Evolutionary conservation across 2,888 invertebrate genomes (phyloP).

Genomic region (Euspilapteryx auroguttella): DNA sequence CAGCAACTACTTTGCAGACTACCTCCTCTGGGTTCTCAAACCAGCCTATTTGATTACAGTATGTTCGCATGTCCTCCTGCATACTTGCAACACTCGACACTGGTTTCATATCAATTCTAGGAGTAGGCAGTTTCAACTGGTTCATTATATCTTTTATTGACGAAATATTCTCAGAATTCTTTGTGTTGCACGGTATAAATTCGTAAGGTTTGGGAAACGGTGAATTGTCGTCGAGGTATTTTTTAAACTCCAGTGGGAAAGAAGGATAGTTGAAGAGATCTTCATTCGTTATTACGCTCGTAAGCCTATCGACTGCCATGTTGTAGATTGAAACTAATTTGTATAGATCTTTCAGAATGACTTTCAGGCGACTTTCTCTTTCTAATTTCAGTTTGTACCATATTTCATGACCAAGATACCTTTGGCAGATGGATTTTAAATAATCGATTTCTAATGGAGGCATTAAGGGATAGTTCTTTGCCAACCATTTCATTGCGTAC

Average conservation of each 20-base stretch:
- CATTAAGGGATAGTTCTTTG: constrained; percentile 42
- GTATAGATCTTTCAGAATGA: constrained; percentile 55
- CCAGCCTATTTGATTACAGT: constrained; percentile 51
- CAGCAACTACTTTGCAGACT: constrained; percentile 48
- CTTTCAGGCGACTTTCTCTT: constrained; percentile 29
- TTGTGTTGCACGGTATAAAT: constrained; percentile 67
- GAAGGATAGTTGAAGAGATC: constrained; percentile 60
- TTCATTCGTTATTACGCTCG: constrained; percentile 60
- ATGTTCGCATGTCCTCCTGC: constrained; percentile 44
- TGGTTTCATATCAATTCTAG: constrained; percentile 39
- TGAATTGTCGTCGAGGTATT: constrained; percentile 44
- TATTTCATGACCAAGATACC: constrained; percentile 63
- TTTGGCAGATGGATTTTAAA: constrained; percentile 54
- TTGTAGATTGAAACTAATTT: constrained; percentile 68
- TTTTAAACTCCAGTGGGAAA: constrained; percentile 67
- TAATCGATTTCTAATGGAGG: constrained; percentile 62
- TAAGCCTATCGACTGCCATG: constrained; percentile 64
- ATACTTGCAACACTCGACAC: constrained; percentile 30
- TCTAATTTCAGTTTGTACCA: constrained; percentile 57
- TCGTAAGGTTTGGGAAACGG: constrained; percentile 67
- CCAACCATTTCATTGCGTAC: constrained; percentile 47
- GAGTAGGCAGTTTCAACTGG: constrained; percentile 56
- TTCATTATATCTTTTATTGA: constrained; percentile 55
- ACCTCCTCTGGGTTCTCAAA: constrained; percentile 44
- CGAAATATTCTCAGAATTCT: constrained; percentile 42